Conservation (phyloP, 2,888 invertebrate species). For the Polydrusus cervinus region DNA sequence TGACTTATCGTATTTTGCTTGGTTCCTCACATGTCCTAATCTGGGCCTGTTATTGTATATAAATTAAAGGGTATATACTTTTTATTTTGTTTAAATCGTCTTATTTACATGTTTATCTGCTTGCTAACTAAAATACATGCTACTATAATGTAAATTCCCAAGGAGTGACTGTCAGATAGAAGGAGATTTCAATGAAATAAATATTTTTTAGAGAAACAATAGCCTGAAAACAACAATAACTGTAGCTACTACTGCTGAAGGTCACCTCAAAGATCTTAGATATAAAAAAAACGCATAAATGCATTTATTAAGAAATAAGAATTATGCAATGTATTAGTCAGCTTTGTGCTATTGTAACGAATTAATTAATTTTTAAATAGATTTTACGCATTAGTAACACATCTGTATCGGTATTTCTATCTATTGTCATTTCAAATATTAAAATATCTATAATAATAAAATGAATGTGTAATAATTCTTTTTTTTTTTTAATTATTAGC, state of each 20-base stretch:
- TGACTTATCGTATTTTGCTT: too few species aligned
- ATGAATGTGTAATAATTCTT: too few species aligned
- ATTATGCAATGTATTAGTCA: conserved; percentile 65
- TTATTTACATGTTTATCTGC: conserved; percentile 6
- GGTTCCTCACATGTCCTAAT: too few species aligned
- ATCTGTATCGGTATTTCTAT: conserved; percentile 1
- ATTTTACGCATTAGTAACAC: conserved; percentile 12
- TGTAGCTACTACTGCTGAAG: conserved; percentile 62
- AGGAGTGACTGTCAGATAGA: conserved; percentile 27
- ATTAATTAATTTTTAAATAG: conserved; percentile 8
- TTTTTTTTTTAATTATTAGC: too few species aligned
- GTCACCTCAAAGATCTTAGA: conserved; percentile 55
- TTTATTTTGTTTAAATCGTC: not conserved
- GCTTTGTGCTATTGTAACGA: conserved; percentile 36
- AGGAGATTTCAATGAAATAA: conserved; percentile 37
- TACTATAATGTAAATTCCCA: conserved; percentile 35
- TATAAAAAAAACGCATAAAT: conserved; percentile 62
- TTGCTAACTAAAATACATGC: not conserved
- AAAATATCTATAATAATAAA: too few species aligned
- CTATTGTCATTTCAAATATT: not conserved
- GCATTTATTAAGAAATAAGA: conserved; percentile 63
- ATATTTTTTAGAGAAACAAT: conserved; percentile 56
- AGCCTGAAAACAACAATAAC: conserved; percentile 60
- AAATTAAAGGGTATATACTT: too few species aligned
- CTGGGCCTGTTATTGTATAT: too few species aligned